Evolutionary conservation across 2,797 vertebrate species (phyloP), one percentile per base, ranked within the genome.

Genomic region (Sebastes hubbsi): DNA sequence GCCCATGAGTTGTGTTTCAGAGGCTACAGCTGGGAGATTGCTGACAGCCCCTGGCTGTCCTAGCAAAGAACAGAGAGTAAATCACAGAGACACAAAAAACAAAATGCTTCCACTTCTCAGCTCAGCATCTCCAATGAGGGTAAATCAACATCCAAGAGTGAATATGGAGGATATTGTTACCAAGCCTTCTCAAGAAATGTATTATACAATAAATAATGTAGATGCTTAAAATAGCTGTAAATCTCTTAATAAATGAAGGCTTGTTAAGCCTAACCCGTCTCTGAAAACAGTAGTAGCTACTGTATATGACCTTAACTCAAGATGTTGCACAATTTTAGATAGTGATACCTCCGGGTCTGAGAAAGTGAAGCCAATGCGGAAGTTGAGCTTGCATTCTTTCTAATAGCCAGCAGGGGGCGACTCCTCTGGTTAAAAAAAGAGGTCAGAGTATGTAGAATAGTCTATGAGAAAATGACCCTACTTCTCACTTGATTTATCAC

Each of bases 11-110:
- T 91, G 89, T 91, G 90, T 87, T 91, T 91, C 84, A 90, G 87
- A 89, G 90, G 90, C 91, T 93, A 89, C 90, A 93, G 93, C 94
- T 94, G 91, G 82, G 85, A 89, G 90, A 88, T 82, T 88, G 88
- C 89, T 90, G 89, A 93, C 80, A 83, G 93, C 91, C 94, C 66
- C 91, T 88, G 89, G 94, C 90, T 83, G 91, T 93, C 84, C 69
- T 76, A 83, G 81, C 80, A 83, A 73, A 85, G 85, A 89, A 90
- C 81, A 82, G 65, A 79, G 64, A 90, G 80, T 84, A 89, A 91
- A 89, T 89, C 86, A 90, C 81, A 81, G 55, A 90, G 82, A 89
- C 80, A 80, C 67, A 89, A 88, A 85, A 70, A 84, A 89, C 78
- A 82, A 87, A 91, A 89, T 81, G 61, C 80, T 89, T 85, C 75